Conservation (phyloP, 2,888 invertebrate species). For the Tetrapedia diversipes region DNA sequence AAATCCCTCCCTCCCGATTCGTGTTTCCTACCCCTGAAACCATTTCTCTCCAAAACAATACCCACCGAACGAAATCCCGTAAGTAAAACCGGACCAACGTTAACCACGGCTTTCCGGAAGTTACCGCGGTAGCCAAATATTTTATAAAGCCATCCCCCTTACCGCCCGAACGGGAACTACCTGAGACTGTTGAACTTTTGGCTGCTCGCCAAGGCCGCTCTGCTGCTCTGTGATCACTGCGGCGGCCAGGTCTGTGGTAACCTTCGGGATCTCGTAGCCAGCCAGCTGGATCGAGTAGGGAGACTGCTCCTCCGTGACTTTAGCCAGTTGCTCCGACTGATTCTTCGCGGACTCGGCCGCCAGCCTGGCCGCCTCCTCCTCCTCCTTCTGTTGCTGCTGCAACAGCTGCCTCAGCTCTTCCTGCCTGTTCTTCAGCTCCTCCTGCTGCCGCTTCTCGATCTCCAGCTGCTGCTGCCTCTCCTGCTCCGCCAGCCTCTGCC, state of each 20-base stretch:
- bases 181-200: conserved; percentile 61
- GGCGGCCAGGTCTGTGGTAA: conserved; percentile 48
- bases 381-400: conserved; percentile 68
- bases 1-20: too few relatives aligned
- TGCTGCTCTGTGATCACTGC: conserved; percentile 45
- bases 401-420: conserved; percentile 72
- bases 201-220: conserved; percentile 46
- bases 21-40: neutral
- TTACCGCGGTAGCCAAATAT: conserved; percentile 18
- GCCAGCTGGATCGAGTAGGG: conserved; percentile 54
- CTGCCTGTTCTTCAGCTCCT: conserved; percentile 73
- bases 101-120: neutral
- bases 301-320: conserved; percentile 29
- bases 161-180: conserved; percentile 31
- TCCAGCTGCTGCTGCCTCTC: conserved; percentile 75
- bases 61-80: neutral
- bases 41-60: neutral
- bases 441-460: conserved; percentile 71
- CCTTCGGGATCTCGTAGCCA: conserved; percentile 59
- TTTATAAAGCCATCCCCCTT: conserved; percentile 2
- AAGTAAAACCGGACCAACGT: neutral
- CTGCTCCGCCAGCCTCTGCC: conserved; percentile 76
- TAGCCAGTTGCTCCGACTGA: conserved; percentile 51
- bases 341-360: conserved; percentile 54
- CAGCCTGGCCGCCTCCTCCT: conserved; percentile 62